Evolutionary conservation across 1,140 invertebrate species (phyloP).

Genomic region (Leptopilina clavipes): DNA sequence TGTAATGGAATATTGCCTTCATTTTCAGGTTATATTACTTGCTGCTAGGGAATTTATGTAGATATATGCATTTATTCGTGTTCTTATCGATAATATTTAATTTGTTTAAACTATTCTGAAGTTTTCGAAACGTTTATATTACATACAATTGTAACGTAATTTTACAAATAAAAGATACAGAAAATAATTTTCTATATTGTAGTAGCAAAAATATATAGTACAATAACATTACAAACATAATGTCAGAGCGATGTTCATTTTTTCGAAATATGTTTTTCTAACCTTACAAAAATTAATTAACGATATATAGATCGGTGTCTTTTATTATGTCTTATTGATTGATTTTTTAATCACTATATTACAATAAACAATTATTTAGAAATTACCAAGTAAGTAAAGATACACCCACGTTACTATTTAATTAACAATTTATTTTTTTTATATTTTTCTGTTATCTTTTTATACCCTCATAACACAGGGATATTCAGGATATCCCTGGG

Average conservation of each 20-base stretch:
- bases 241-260: background rate
- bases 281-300: background rate
- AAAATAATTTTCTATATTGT: background rate
- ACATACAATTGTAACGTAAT: background rate
- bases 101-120: too few species aligned
- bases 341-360: background rate
- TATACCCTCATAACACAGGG: too few species aligned
- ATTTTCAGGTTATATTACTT: too few species aligned
- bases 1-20: too few species aligned
- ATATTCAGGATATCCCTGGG: too few species aligned
- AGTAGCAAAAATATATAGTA: background rate
- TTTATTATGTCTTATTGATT: background rate
- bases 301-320: background rate
- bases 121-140: background rate
- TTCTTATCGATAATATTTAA: too few species aligned
- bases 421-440: background rate
- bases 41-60: too few species aligned
- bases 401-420: background rate
- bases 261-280: background rate
- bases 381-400: background rate
- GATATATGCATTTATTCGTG: background rate
- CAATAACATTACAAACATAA: background rate
- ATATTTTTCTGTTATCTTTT: background rate
- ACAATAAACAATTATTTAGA: background rate
- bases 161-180: background rate